These are phyloP conservation scores for Carlito syrichta DNA, from an alignment of 2,113 vertebrate genomes.

Conservation along the genomic window DNA sequence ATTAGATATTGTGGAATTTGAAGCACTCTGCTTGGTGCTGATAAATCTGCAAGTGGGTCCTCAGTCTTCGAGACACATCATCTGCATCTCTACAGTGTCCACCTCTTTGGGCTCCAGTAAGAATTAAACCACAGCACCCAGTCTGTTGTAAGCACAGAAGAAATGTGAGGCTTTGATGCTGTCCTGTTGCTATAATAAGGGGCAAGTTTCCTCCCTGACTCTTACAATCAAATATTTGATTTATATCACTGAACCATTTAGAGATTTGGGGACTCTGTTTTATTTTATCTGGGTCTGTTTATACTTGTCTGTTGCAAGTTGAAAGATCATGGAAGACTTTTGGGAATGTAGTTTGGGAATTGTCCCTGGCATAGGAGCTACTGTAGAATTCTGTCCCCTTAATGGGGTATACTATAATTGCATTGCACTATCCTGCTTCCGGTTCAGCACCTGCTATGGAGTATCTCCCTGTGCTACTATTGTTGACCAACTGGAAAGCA, in stretches of 20 bases:
- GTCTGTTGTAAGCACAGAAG: background rate
- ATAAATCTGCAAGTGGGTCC: too few species aligned
- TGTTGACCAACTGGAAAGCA: too few species aligned
- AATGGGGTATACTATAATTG: too few species aligned
- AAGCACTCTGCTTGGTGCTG: background rate
- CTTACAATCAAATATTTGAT: too few species aligned
- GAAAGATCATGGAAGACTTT: background rate
- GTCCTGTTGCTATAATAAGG: background rate
- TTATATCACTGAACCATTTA: background rate
- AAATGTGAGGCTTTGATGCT: background rate
- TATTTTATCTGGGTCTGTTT: background rate
- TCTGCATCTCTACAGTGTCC: background rate
- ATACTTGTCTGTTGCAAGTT: background rate
- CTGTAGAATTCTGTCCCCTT: background rate
- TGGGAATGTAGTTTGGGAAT: too few species aligned
- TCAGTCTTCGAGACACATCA: background rate
- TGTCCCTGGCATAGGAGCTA: background rate
- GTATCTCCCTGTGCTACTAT: too few species aligned
- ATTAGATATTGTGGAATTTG: too few species aligned
- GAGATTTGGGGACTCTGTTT: background rate
- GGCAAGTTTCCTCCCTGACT: fast-evolving
- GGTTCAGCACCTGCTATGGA: background rate
- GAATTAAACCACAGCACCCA: too few species aligned
- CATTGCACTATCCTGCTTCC: fast-evolving
- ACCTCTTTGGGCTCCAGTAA: background rate